Base-by-base conservation (phyloP, 2,888 invertebrate genomes). In the Phalera bucephala region DNA sequence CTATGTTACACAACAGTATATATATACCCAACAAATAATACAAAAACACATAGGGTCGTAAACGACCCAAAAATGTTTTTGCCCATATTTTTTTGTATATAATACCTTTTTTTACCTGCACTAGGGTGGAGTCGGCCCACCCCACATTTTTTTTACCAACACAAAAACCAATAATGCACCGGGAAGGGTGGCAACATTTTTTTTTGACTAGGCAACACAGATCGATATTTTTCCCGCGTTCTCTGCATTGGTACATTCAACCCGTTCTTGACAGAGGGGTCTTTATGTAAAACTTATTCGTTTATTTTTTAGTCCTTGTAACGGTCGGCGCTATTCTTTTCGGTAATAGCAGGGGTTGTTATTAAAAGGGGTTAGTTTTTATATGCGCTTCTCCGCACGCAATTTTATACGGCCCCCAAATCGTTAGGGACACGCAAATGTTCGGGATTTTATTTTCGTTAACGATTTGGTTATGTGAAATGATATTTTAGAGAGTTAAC, bases 261-360 rank as follows among this genome's bases (percentile, higher is more conserved):
- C 80, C 70, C 67, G 76, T 73, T 72, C 52, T 42, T 40, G 73
- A 84, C 83, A 84, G 86, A 80, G 64, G 69, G 55, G 62, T 64
- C 76, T 82, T 79, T 86, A 83, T 85, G 66, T 85, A 81, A 74
- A 78, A 70, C 67, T 75, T 80, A 81, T 87, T 83, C 83, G 80
- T 85, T 72, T 70, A 77, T 82, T 86, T 85, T 87, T 85, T 82
- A 72, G 65, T 64, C 52, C 29, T 62, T 65, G 54, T 81, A 87
- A 89, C 87, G 86, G 88, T 81, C 70, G 71, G 57, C 68, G 45
- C 77, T 77, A 76, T 81, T 83, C 80, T 83, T 84, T 86, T 81
- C 68, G 82, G 79, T 80, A 82, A 83, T 84, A 70, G 77, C 75
- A 70, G 88, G 68, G 58, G 58, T 55, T 58, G 56, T 1, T 21